Evolutionary conservation across 2,113 vertebrate genomes (phyloP).

Genomic region (Sceloporus undulatus): DNA sequence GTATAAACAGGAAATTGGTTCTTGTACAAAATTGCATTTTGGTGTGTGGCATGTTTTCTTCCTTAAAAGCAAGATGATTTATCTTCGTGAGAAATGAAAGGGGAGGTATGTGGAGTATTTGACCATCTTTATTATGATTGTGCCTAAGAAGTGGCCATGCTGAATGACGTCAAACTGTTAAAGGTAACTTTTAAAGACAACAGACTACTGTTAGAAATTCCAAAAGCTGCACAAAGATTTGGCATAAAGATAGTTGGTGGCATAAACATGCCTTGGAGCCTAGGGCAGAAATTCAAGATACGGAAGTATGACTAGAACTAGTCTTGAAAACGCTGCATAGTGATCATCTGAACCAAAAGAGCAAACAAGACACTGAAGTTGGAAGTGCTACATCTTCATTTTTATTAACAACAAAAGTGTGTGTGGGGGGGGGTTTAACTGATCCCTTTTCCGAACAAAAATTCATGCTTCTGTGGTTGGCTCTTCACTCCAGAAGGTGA

Average conservation of each 20-base stretch:
- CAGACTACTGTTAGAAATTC: neutral
- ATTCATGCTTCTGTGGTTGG: neutral
- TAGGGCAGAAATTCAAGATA: neutral
- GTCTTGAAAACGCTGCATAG: neutral
- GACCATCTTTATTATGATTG: neutral
- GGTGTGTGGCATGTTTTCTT: neutral
- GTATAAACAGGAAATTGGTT: neutral
- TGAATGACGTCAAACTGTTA: neutral
- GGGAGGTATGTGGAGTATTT: neutral
- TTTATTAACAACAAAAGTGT: neutral
- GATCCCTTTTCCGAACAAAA: neutral
- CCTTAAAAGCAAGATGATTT: neutral
- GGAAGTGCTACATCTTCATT: neutral
- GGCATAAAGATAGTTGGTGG: neutral
- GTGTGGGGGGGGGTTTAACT: too few species aligned
- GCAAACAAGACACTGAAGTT: neutral
- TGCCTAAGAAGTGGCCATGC: neutral
- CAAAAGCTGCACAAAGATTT: neutral
- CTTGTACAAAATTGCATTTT: neutral
- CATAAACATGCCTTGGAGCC: neutral
- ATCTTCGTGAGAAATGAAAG: neutral
- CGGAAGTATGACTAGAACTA: neutral
- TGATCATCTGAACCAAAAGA: neutral
- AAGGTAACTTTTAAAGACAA: neutral
- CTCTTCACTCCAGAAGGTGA: neutral